Base-by-base conservation (phyloP, 2,888 invertebrate genomes). In the Galeopsomyia nigrocyanea region DNA sequence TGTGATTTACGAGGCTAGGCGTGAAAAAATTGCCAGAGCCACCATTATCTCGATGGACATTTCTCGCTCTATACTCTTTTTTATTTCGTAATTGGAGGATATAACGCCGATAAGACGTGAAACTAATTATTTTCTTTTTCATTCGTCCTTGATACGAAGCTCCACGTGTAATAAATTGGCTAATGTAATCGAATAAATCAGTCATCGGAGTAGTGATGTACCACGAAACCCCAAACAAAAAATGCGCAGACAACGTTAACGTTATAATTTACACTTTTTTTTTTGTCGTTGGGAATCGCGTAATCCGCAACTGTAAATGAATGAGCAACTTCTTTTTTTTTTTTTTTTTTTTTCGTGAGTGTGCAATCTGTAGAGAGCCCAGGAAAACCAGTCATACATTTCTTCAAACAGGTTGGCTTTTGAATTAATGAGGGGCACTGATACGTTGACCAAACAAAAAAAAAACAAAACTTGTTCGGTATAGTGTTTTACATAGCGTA, bases 1-100 rank as follows among this genome's bases (percentile, higher is more conserved):
- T 50, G 47, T 63, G 14, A 62, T 68, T 69, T 63, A 50, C n/a
- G 39, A 31, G n/a, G 26, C 39, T 17, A 69, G 50, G 17, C 50
- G 31, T 57, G 39, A 39, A 39, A 62, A 57, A 63, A 50, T 22
- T 39, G 49, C 53, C 14, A 46, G 19, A 26, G 26, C 39, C 39
- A 39, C 39, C 39, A 39, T 39, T 39, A 39, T 39, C 39, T 39
- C 39, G 7, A 51, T n/a, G 26, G 16, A 55, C 16, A 47, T 22
- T 6, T 60, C 7, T 13, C 13, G 7, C 10, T 39, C 39, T 39
- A n/a, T n/a, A n/a, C 7, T 7, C 7, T 39, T 1, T 51, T 57
- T 62, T 62, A 55, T 68, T 56, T 19, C 55, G 14, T 10, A 55
- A 61, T 62, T 68, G 50, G 16, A 62, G 49, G 22, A 26, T 26